Conservation (phyloP, 2,113 vertebrate genomes). For the Proterorhinus semilunaris region DNA sequence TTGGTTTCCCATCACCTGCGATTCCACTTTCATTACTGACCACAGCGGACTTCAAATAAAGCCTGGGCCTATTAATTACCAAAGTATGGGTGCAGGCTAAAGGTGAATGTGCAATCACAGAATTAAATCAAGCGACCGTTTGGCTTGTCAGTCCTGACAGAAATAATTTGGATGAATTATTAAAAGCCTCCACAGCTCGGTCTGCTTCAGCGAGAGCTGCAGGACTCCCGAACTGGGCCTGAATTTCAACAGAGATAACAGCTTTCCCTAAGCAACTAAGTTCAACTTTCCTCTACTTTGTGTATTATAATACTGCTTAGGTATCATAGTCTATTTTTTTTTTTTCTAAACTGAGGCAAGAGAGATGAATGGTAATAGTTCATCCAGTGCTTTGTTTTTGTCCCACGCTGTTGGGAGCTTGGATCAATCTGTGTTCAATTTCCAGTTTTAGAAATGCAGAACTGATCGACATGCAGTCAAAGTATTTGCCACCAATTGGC, state of each 20-base stretch:
- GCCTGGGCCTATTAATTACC: slow-evolving; percentile 72
- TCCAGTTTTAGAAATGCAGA: no score
- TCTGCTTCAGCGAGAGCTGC: slow-evolving; percentile 44
- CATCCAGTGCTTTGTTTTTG: no score
- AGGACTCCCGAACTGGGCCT: slow-evolving; percentile 10
- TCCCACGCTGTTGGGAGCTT: no score
- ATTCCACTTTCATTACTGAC: slow-evolving; percentile 75
- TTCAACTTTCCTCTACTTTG: not conserved
- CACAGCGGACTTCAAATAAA: slow-evolving; percentile 69
- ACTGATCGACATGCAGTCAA: no score
- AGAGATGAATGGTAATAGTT: no score
- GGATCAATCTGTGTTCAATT: no score
- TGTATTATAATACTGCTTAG: no score
- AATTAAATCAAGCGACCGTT: slow-evolving; percentile 77
- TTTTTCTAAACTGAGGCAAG: no score
- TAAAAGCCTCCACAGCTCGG: slow-evolving; percentile 55
- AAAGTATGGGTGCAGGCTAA: slow-evolving; percentile 72
- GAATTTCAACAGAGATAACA: not conserved
- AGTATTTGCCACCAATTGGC: no score
- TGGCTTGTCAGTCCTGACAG: slow-evolving; percentile 77
- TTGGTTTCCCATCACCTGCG: slow-evolving; percentile 67
- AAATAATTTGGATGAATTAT: slow-evolving; percentile 81
- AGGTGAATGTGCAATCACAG: slow-evolving; percentile 77
- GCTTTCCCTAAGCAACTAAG: not conserved
- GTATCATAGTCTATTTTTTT: no score